Evolutionary conservation across 2,113 vertebrate genomes (phyloP).

Genomic region (Sminthopsis crassicaudata): DNA sequence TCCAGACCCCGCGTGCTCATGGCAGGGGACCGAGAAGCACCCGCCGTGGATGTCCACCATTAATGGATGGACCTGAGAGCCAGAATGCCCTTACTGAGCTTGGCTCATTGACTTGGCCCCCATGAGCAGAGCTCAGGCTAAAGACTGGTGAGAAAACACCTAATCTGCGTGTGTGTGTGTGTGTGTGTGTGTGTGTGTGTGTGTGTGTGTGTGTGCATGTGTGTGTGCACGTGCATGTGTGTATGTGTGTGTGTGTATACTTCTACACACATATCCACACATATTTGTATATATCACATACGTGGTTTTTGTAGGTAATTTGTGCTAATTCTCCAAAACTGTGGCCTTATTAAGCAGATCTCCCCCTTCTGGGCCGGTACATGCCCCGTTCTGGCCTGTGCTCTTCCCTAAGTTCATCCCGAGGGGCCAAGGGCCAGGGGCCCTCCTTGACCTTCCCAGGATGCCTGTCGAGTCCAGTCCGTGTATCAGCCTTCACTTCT

Average conservation of each 20-base stretch:
- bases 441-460: neutral
- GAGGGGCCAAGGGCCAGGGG: neutral
- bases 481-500: neutral
- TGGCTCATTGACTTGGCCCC: neutral
- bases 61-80: neutral
- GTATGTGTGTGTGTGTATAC: too few species aligned
- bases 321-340: neutral
- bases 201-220: too few species aligned
- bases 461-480: neutral
- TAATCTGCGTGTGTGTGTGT: too few species aligned
- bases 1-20: neutral
- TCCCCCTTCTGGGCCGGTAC: neutral
- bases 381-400: neutral
- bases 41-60: neutral
- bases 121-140: neutral
- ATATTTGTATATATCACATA: neutral
- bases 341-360: neutral
- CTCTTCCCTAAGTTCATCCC: neutral
- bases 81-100: neutral
- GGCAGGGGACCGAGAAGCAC: neutral
- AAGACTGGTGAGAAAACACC: neutral
- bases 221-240: too few species aligned
- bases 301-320: neutral
- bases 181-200: too few species aligned
- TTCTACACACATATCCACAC: neutral